These are phyloP conservation scores for Porites rus DNA, from an alignment of 92 coral and sea anemone species.

Conservation along the genomic window DNA sequence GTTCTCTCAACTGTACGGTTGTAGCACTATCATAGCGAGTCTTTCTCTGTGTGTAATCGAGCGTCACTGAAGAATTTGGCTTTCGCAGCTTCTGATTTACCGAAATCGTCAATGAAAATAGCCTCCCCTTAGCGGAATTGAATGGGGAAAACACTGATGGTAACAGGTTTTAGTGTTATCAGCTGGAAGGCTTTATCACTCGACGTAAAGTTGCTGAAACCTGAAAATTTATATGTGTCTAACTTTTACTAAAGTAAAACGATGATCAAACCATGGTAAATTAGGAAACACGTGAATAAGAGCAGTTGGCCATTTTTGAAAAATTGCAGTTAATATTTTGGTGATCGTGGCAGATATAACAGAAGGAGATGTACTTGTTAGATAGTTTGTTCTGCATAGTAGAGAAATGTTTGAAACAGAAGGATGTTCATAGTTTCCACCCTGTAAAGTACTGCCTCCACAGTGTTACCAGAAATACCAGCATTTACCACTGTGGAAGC, in stretches of 20 bases:
- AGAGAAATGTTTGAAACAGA: neutral
- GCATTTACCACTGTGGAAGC: slow-evolving; percentile 28
- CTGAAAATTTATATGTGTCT: neutral
- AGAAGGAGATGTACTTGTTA: neutral
- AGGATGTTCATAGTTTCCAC: neutral
- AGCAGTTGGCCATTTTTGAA: neutral
- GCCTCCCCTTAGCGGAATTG: no score
- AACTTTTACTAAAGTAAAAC: neutral
- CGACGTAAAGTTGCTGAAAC: neutral
- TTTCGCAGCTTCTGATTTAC: no score
- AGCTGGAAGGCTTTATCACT: no score
- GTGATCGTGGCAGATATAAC: neutral
- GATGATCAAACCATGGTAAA: neutral
- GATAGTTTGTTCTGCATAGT: neutral
- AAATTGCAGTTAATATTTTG: neutral
- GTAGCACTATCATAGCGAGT: no score
- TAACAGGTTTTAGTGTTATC: no score
- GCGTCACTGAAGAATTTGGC: no score
- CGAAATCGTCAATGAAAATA: no score
- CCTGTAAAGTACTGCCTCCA: neutral
- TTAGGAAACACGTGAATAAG: neutral
- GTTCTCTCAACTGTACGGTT: no score
- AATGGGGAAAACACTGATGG: no score
- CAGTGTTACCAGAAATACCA: slow-evolving; percentile 29
- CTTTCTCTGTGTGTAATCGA: no score